Conservation (phyloP, 2,888 invertebrate genomes). For the Metellina segmentata region DNA sequence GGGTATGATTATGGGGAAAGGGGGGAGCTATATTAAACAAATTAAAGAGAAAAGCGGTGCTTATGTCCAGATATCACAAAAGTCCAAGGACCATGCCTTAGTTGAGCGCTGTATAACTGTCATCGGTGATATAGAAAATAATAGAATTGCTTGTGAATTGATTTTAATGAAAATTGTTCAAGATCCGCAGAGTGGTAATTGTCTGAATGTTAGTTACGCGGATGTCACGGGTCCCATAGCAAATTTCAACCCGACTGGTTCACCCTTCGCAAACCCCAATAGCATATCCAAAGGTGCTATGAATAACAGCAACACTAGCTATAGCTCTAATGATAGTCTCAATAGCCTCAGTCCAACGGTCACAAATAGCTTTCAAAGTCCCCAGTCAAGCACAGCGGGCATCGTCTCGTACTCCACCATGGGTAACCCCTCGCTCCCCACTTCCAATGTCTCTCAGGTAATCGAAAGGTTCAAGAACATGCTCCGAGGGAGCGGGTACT, state of each 20-base stretch:
- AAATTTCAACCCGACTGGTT: slow-evolving; percentile 97
- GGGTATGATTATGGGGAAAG: slow-evolving; percentile 98
- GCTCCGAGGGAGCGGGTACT: slow-evolving; percentile 93
- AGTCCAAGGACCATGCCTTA: slow-evolving; percentile 91
- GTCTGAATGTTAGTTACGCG: slow-evolving; percentile 97
- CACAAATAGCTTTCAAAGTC: slow-evolving; percentile 77
- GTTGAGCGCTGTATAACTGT: slow-evolving; percentile 97
- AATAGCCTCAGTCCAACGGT: slow-evolving; percentile 78
- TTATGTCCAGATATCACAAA: slow-evolving; percentile 97
- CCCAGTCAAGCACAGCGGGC: slow-evolving; percentile 75
- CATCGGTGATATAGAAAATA: slow-evolving; percentile 94
- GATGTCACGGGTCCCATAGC: slow-evolving; percentile 98
- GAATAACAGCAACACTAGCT: slow-evolving; percentile 78
- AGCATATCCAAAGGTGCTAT: slow-evolving; percentile 76
- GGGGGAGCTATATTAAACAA: slow-evolving; percentile 96
- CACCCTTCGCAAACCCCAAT: slow-evolving; percentile 89
- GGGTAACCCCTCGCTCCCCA: slow-evolving; percentile 84
- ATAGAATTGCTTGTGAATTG: slow-evolving; percentile 94
- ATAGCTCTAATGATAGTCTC: slow-evolving; percentile 78
- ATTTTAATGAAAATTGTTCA: slow-evolving; percentile 98
- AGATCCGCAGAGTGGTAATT: slow-evolving; percentile 97
- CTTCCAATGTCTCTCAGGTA: slow-evolving; percentile 88
- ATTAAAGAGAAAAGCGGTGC: slow-evolving; percentile 96
- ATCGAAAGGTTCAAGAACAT: slow-evolving; percentile 93
- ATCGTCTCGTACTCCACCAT: slow-evolving; percentile 81